These are phyloP conservation scores for Andricus quercusramuli DNA, from an alignment of 2,888 invertebrate genomes.

Conservation along the genomic window DNA sequence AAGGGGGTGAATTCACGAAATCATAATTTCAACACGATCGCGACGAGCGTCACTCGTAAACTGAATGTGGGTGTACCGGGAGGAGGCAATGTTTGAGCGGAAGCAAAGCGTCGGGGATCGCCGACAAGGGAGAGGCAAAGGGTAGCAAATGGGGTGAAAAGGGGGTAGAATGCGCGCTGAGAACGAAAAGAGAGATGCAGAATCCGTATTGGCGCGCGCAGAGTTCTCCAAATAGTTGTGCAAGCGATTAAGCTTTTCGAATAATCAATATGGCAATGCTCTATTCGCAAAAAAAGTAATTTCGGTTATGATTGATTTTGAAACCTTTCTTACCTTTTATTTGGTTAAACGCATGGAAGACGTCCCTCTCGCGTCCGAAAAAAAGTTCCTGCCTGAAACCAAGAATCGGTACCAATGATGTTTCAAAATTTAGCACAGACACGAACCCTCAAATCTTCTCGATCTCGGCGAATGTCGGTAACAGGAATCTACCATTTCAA, in stretches of 20 bases:
- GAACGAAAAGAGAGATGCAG: conserved; percentile 50
- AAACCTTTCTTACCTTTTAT: background rate
- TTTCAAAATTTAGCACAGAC: background rate
- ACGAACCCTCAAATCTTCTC: background rate
- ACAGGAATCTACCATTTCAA: background rate
- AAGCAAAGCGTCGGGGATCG: conserved; percentile 52
- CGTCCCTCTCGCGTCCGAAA: background rate
- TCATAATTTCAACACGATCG: conserved; percentile 60
- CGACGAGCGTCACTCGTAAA: conserved; percentile 68
- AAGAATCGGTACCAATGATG: background rate
- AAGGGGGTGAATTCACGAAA: conserved; percentile 31
- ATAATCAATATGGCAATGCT: conserved; percentile 51
- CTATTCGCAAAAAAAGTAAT: background rate
- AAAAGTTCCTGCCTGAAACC: background rate
- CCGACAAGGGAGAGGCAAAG: conserved; percentile 57
- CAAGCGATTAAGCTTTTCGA: conserved; percentile 58
- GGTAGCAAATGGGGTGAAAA: conserved; percentile 53
- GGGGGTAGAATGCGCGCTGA: conserved; percentile 53
- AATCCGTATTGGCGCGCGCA: conserved; percentile 58
- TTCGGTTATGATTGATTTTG: background rate
- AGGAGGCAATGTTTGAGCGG: conserved; percentile 58
- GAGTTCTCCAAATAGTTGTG: conserved; percentile 57
- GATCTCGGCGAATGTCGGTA: background rate
- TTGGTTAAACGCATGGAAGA: background rate
- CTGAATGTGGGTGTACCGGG: conserved; percentile 63